Percentiles rank a stretch among this genome's conserved stretches.
Evolutionary conservation across 2,888 invertebrate species (phyloP).

Genomic region (Iselma pallidipennis): DNA sequence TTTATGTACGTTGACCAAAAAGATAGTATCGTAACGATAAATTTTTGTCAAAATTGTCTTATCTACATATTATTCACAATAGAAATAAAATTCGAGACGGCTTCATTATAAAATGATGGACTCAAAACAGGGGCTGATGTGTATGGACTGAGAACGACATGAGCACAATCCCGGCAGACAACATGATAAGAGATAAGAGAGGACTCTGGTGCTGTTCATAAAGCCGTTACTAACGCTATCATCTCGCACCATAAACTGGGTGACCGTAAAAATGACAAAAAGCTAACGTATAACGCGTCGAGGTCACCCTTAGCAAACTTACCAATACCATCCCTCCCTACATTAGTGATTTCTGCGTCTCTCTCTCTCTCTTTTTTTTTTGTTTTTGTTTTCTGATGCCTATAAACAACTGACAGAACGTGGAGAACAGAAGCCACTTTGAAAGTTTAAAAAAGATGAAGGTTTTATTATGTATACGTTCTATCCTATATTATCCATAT

Average conservation of each 20-base stretch:
- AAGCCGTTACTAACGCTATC: slow-evolving; percentile 52
- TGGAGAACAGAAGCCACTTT: slow-evolving; percentile 14
- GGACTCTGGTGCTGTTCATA: slow-evolving; percentile 44
- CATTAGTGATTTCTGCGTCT: not conserved
- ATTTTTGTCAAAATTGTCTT: not conserved
- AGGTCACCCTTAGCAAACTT: slow-evolving; percentile 4
- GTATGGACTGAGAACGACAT: slow-evolving; percentile 36
- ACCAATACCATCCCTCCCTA: not conserved
- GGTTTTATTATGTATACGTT: not conserved
- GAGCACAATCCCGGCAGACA: slow-evolving; percentile 43
- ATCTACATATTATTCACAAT: not conserved
- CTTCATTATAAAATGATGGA: slow-evolving; percentile 29
- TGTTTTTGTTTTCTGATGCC: not conserved
- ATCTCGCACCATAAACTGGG: slow-evolving; percentile 52
- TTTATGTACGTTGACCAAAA: too few species aligned
- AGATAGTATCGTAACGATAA: not conserved
- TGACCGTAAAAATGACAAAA: slow-evolving; percentile 54
- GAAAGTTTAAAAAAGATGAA: slow-evolving; percentile 14
- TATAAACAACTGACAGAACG: not conserved
- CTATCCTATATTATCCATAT: slow-evolving; percentile 10
- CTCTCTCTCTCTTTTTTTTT: not conserved
- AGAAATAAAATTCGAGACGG: slow-evolving; percentile 14
- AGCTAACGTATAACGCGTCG: slow-evolving; percentile 28
- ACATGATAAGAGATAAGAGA: slow-evolving; percentile 48
- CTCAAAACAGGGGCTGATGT: slow-evolving; percentile 17